phyloP scores from a whole-genome alignment of 2,113 vertebrate genomes.

The Echinops telfairi region DNA sequence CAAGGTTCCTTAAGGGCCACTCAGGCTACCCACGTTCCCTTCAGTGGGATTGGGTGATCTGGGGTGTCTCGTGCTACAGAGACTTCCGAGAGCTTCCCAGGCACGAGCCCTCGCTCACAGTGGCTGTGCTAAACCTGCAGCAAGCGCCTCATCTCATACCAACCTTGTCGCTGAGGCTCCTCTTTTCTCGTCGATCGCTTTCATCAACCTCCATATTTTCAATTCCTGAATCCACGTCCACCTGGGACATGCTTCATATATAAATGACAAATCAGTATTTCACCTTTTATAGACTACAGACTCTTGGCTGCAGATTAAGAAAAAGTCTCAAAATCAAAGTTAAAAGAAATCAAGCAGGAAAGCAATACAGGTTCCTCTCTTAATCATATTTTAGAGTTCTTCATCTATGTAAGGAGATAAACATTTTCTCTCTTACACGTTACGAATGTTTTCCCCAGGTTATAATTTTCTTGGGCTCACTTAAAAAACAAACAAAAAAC shows the following conservation, averaged over 20 bases:
- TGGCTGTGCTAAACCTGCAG: background rate
- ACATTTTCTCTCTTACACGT: background rate
- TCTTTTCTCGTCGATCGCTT: constrained; percentile 96
- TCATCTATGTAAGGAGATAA: background rate
- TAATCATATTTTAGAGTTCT: background rate
- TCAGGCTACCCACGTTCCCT: background rate
- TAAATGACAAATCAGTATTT: constrained; percentile 63
- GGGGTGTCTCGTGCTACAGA: background rate
- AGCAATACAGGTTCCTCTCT: background rate
- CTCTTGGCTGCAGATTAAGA: constrained; percentile 44
- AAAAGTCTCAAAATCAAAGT: background rate
- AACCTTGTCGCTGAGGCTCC: constrained; percentile 97
- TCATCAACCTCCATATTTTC: constrained; percentile 99
- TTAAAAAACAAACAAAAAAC: background rate
- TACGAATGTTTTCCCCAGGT: background rate
- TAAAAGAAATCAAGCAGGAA: constrained; percentile 51
- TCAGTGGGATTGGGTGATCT: background rate
- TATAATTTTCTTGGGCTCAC: constrained; percentile 46
- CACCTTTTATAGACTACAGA: background rate
- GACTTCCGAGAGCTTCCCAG: too few relatives aligned
- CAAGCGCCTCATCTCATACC: constrained; percentile 5
- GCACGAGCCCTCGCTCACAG: too few relatives aligned
- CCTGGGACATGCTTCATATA: constrained; percentile 96
- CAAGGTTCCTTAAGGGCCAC: background rate
- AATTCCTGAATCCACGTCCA: constrained; percentile 99